Evolutionary conservation across 2,797 vertebrate genomes (phyloP).

Genomic region (Nothura maculosa): DNA sequence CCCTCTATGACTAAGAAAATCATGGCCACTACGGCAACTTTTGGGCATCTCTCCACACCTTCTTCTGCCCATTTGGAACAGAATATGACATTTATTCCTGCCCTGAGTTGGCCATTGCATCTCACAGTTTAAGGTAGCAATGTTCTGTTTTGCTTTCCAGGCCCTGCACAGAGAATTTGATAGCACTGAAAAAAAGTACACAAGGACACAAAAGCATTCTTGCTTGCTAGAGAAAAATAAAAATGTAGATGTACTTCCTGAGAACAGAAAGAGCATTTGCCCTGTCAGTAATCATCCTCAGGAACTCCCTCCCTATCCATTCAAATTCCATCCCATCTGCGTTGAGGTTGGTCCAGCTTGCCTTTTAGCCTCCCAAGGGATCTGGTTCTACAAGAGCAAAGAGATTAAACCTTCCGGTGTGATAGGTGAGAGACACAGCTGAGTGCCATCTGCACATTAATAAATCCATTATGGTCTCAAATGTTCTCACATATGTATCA

Average conservation of each 20-base stretch:
- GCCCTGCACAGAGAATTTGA: not conserved
- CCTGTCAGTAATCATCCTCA: not conserved
- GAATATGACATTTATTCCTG: not conserved
- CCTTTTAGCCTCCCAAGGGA: constrained; percentile 11
- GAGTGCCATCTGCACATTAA: constrained; percentile 27
- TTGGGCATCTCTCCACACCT: not conserved
- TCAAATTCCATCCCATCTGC: constrained; percentile 14
- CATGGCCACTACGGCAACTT: not conserved
- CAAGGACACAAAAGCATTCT: not conserved
- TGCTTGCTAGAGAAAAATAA: not conserved
- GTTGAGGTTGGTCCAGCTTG: constrained; percentile 31
- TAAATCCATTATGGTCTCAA: not conserved
- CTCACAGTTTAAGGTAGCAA: not conserved
- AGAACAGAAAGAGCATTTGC: constrained; percentile 18
- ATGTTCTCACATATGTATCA: not conserved
- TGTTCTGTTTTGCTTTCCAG: not conserved
- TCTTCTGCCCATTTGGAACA: not conserved
- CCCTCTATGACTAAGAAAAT: not conserved
- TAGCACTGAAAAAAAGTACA: not conserved
- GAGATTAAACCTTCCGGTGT: not conserved
- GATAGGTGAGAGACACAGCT: constrained; percentile 3
- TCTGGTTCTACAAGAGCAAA: constrained; percentile 19
- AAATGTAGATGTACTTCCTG: not conserved
- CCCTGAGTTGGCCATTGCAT: not conserved
- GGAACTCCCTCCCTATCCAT: not conserved